Percentiles rank a stretch among this genome's conserved stretches.
Conservation (phyloP, 2,113 vertebrate genomes). For the Gymnarchus niloticus region DNA sequence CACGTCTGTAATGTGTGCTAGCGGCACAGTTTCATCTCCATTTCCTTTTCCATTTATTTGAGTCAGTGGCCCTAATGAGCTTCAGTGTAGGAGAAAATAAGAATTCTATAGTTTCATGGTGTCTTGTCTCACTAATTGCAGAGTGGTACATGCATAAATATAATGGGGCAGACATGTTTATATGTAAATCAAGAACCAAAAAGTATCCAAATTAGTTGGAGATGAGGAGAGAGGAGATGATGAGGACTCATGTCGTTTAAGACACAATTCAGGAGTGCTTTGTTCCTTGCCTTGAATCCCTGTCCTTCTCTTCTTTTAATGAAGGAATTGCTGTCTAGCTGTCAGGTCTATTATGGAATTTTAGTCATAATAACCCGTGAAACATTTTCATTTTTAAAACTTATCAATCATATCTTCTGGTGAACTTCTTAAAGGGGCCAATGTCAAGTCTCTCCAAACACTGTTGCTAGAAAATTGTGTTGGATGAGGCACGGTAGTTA, state of each 20-base stretch:
- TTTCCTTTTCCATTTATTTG: constrained; percentile 45
- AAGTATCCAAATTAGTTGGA: no score
- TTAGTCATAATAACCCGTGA: neutral
- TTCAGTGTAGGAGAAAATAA: constrained; percentile 33
- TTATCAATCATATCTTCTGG: neutral
- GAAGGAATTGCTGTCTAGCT: neutral
- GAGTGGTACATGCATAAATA: no score
- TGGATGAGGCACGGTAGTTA: constrained; percentile 32
- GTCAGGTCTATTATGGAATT: neutral
- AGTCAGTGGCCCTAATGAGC: constrained; percentile 41
- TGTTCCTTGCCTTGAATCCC: neutral
- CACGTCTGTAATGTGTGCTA: constrained; percentile 28
- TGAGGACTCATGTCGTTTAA: no score
- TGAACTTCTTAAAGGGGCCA: neutral
- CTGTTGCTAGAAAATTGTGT: neutral
- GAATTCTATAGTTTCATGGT: constrained; percentile 3
- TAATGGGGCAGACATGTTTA: no score
- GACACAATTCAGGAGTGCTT: neutral
- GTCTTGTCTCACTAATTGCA: no score
- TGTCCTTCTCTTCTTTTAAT: neutral
- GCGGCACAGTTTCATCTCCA: constrained; percentile 25
- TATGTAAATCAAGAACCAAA: no score
- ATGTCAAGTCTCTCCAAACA: neutral
- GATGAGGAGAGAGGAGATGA: no score
- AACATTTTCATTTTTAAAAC: neutral